A percentile compares a stretch with the other conserved stretches of the same genome.
phyloP scores from a whole-genome alignment of 2,113 vertebrate species.

The Psettodes erumei region DNA sequence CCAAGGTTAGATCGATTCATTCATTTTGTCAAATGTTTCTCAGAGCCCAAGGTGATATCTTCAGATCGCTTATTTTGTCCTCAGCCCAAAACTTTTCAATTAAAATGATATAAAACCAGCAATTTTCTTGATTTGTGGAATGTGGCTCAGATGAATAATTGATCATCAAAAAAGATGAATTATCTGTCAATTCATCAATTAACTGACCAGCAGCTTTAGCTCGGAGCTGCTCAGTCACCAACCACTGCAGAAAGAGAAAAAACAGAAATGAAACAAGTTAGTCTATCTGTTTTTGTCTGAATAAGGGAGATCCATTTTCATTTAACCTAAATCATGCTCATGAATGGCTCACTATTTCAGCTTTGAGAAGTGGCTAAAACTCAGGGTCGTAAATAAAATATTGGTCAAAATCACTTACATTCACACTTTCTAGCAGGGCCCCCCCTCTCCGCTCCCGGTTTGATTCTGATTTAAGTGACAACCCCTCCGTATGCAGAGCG shows the following conservation, averaged over 20 bases:
- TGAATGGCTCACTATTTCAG: conserved; percentile 1
- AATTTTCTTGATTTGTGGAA: neutral
- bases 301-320: neutral
- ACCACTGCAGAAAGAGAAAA: neutral
- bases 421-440: conserved; percentile 24
- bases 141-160: neutral
- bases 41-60: neutral
- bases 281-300: neutral
- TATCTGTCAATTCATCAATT: neutral
- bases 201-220: neutral
- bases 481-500: conserved; percentile 62
- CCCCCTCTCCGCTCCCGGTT: conserved; percentile 28
- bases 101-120: neutral
- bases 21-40: neutral
- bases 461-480: conserved; percentile 66
- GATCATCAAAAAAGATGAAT: neutral
- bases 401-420: conserved; percentile 25
- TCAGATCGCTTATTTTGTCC: neutral
- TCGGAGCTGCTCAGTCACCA: neutral
- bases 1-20: neutral
- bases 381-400: conserved; percentile 22
- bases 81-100: neutral
- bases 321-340: neutral
- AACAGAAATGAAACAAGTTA: neutral
- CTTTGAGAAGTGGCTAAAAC: conserved; percentile 28